Evolutionary conservation across 1,140 invertebrate genomes (phyloP).

Genomic region (Teleogryllus occipitalis): DNA sequence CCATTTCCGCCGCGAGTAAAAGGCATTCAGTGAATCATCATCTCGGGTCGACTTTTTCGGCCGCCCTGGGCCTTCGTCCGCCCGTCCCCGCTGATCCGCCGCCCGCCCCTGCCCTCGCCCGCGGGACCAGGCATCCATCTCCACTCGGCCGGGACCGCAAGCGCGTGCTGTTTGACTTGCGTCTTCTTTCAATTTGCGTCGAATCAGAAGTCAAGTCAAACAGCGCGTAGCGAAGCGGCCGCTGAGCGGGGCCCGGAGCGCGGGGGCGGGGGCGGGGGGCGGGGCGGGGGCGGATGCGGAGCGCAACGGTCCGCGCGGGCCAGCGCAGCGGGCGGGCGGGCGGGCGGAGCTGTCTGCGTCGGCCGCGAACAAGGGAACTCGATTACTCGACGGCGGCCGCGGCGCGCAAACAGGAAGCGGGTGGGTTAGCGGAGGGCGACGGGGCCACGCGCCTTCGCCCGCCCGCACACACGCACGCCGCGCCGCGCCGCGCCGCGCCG

Average conservation of each 20-base stretch:
- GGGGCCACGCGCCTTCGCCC: too few species aligned
- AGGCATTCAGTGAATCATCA: too few species aligned
- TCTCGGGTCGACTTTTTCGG: background rate
- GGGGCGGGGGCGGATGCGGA: background rate
- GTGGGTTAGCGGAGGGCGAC: background rate
- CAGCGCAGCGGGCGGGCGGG: background rate
- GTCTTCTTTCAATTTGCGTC: conserved; percentile 4
- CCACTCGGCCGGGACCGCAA: background rate
- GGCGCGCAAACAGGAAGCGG: background rate
- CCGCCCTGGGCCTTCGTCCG: too few species aligned
- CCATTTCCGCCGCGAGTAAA: too few species aligned
- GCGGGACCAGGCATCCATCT: too few species aligned
- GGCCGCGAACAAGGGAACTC: background rate
- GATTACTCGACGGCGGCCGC: background rate
- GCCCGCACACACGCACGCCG: too few species aligned
- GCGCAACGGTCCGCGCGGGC: background rate
- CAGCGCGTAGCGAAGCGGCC: background rate
- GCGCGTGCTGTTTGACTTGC: background rate
- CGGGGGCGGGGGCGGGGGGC: too few species aligned
- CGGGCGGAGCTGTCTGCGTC: background rate
- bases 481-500: too few species aligned
- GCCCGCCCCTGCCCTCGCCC: too few species aligned
- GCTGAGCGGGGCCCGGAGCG: background rate
- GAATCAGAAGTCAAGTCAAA: background rate
- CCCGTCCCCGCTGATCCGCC: background rate